Evolutionary conservation across 1,140 invertebrate species (phyloP), one percentile per base, ranked within the genome.

Genomic region (Tetramorium alpestre): DNA sequence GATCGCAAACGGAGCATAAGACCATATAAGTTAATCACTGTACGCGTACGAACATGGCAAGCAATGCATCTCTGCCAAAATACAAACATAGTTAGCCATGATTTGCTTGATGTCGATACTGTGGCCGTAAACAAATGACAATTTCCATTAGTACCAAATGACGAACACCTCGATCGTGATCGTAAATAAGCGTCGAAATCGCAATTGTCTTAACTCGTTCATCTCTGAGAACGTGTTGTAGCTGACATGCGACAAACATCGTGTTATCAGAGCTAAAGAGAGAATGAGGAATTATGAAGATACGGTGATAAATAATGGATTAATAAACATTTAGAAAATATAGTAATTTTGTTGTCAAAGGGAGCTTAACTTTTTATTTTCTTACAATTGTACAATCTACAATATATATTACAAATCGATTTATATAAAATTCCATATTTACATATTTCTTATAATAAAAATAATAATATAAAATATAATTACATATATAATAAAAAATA

Each of bases 1-100:
- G 78, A 91, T 91, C 89, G 86, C 87, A 90, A 91, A 92, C 85
- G 69, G 75, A 86, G 60, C 85, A 85, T 86, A 88, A 80, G 58
- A 85, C 73, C 88, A 82, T 91, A 90, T 90, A 91, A 93, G 90
- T 93, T 90, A 91, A 93, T 89, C 86, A 67, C 86, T 87, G 60
- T 84, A 56, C 73, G 70, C 11, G 62, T 72, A 54, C 82, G 70
- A 89, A 84, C 72, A 38, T 70, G 54, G 41, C 44, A 65, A 81
- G 76, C 64, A 76, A 85, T 81, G 60, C 18, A 8, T 87, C 85
- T 80, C 54, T 78, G 49, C 49, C 62, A 28, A 22, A 56, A 0
- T 44, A 51, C 73, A 80, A 80, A 62, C 64, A 80, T 64, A 88
- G 80, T 90, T 78, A 51, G 65, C 89, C 72, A 85, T 64, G 65